phyloP scores from a whole-genome alignment of 2,888 invertebrate species.

The Myopa testacea region DNA sequence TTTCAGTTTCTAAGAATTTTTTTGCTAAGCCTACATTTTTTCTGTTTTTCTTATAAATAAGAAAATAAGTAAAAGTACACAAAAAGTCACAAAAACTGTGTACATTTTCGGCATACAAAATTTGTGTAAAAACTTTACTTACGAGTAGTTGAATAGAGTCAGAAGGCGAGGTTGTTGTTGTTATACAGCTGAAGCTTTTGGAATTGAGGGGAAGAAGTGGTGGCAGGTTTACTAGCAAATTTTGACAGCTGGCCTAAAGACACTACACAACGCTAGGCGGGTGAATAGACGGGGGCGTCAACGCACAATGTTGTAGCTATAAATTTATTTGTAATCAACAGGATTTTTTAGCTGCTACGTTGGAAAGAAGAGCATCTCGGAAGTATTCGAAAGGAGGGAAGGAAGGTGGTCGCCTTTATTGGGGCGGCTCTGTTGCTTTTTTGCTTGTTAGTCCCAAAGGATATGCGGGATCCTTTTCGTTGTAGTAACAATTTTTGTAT shows the following conservation, averaged over 20 bases:
- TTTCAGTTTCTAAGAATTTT: constrained; percentile 20
- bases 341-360: background rate
- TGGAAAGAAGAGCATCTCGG: background rate
- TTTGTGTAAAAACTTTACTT: background rate
- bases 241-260: constrained; percentile 4
- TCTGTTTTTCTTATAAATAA: background rate
- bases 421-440: background rate
- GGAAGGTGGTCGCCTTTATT: background rate
- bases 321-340: constrained; percentile 23
- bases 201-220: background rate
- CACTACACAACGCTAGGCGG: background rate
- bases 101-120: constrained; percentile 22
- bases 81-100: background rate
- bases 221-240: background rate
- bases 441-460: constrained; percentile 3
- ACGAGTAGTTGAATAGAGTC: background rate
- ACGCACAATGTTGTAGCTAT: constrained; percentile 1
- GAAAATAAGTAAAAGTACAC: background rate
- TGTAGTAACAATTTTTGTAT: too few relatives aligned
- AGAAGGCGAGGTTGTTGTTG: background rate
- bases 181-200: background rate
- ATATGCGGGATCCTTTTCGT: constrained; percentile 1
- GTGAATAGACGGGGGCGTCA: background rate
- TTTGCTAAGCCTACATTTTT: background rate
- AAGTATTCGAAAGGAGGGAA: background rate